These are phyloP conservation scores for Caenorhabditis becei DNA, from an alignment of 2,888 invertebrate genomes.

Conservation along the genomic window DNA sequence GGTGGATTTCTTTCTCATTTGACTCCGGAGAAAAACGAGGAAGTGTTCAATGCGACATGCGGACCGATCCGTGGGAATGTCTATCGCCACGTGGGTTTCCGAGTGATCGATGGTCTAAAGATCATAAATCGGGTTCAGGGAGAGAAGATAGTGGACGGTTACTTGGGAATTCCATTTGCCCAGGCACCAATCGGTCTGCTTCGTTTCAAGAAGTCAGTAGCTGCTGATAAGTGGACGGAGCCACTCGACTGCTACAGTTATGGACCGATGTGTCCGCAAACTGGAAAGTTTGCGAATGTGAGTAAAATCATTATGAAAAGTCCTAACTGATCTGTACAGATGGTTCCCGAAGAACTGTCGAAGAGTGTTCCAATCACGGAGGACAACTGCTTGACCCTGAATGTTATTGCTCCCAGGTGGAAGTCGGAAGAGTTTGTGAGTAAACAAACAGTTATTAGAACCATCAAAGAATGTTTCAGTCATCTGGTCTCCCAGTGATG, in stretches of 20 bases:
- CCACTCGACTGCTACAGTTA: constrained; percentile 63
- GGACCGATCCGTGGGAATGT: constrained; percentile 42
- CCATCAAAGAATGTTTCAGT: constrained; percentile 32
- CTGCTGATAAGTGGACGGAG: constrained; percentile 61
- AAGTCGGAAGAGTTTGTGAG: constrained; percentile 50
- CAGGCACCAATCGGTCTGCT: constrained; percentile 20
- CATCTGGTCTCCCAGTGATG: constrained; percentile 66
- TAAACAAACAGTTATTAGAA: neutral
- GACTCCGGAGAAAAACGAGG: constrained; percentile 24
- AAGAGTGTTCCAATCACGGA: constrained; percentile 3
- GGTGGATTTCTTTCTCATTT: constrained; percentile 32
- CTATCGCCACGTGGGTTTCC: constrained; percentile 44
- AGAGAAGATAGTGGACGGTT: constrained; percentile 43
- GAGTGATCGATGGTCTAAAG: neutral
- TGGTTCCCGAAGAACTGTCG: neutral
- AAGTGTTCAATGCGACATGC: constrained; percentile 33
- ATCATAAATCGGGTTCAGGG: neutral
- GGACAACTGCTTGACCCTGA: constrained; percentile 67
- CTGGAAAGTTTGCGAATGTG: constrained; percentile 28
- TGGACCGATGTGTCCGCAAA: constrained; percentile 67
- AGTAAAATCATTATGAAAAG: neutral
- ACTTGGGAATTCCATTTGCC: constrained; percentile 54
- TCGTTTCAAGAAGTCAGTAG: constrained; percentile 65
- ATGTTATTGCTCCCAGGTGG: constrained; percentile 66
- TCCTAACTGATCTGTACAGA: constrained; percentile 2